A percentile compares a stretch with the other conserved stretches of the same genome.
Evolutionary conservation across 2,797 vertebrate genomes (phyloP).

Genomic region (Mormyrus hasselquistii): DNA sequence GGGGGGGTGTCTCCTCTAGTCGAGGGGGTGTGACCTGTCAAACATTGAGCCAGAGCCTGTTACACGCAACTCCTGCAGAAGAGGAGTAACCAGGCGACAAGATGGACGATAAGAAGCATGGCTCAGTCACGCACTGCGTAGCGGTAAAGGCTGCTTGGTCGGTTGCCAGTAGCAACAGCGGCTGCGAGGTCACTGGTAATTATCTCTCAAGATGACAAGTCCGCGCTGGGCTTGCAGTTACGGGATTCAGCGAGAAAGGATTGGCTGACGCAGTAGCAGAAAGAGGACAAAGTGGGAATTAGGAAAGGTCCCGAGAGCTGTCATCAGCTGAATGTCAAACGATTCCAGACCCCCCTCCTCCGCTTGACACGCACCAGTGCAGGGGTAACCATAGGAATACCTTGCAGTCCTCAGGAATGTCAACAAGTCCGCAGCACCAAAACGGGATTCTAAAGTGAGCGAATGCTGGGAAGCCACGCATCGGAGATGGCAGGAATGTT

Average conservation of each 20-base stretch:
- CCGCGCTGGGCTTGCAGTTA: not conserved
- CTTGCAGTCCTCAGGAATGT: not conserved
- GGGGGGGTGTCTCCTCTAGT: not conserved
- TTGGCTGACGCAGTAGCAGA: not conserved
- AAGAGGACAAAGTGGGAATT: not conserved
- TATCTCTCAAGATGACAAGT: not conserved
- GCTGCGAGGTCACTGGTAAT: slow-evolving; percentile 10
- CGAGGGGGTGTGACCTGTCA: not conserved
- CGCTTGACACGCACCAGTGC: not conserved
- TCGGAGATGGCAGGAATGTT: not conserved
- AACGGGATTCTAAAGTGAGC: not conserved
- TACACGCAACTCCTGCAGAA: too few species aligned
- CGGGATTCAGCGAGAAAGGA: not conserved
- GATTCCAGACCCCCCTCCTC: not conserved
- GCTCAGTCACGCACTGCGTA: too few species aligned
- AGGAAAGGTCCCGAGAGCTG: not conserved
- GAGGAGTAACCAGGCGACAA: not conserved
- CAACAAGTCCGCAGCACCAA: not conserved
- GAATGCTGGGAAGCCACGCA: not conserved
- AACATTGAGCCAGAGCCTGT: not conserved
- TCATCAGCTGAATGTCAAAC: not conserved
- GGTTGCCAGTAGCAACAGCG: not conserved
- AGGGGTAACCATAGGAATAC: not conserved
- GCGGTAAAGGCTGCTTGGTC: not conserved
- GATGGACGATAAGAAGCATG: not conserved